These are phyloP conservation scores for Drosophila yakuba DNA, from an alignment of 1,140 invertebrate species.

Conservation along the genomic window DNA sequence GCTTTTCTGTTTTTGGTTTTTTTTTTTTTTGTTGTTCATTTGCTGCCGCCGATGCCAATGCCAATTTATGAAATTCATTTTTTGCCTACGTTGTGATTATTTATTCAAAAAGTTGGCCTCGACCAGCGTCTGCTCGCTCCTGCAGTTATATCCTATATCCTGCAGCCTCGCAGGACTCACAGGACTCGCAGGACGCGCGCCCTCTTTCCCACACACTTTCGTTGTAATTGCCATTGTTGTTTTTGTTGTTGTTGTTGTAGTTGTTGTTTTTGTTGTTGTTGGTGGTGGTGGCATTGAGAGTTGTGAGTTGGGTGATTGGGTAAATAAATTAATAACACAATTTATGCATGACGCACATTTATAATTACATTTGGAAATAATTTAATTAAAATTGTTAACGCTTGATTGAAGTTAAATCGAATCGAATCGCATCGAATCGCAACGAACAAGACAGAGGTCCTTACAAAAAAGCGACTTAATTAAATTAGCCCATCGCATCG, in stretches of 20 bases:
- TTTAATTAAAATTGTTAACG: slow-evolving; percentile 84
- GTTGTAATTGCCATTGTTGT: slow-evolving; percentile 58
- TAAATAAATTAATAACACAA: slow-evolving; percentile 83
- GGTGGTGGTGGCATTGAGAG: background rate
- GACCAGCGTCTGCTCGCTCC: slow-evolving; percentile 26
- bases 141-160: slow-evolving; percentile 12
- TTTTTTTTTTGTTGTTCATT: background rate
- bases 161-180: slow-evolving; percentile 21
- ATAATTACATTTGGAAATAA: slow-evolving; percentile 83
- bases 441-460: slow-evolving; percentile 21
- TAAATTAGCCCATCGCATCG: slow-evolving; percentile 77
- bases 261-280: slow-evolving; percentile 16
- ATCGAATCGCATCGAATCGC: slow-evolving; percentile 48
- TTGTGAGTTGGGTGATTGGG: slow-evolving; percentile 36
- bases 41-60: slow-evolving; percentile 39
- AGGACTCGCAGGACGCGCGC: slow-evolving; percentile 6
- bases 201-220: background rate
- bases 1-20: too few species aligned
- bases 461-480: slow-evolving; percentile 62
- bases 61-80: slow-evolving; percentile 80
- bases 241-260: too few species aligned
- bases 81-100: slow-evolving; percentile 82
- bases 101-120: slow-evolving; percentile 76
- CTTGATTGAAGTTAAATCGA: slow-evolving; percentile 81
- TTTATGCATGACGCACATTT: slow-evolving; percentile 81